Base-by-base conservation (phyloP, 2,797 vertebrate species). In the Sebastes trivittatus region DNA sequence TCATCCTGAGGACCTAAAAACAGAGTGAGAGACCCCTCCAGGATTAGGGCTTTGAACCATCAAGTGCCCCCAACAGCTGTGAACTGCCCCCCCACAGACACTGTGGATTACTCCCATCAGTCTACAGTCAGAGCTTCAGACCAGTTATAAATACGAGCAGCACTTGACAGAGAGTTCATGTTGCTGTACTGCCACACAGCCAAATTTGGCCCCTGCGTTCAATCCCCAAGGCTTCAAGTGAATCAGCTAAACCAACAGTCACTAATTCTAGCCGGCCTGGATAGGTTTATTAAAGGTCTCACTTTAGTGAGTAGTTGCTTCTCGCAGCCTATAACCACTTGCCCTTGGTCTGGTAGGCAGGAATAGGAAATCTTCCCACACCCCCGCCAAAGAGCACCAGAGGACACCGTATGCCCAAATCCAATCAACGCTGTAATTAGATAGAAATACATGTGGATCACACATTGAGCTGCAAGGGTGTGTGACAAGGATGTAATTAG, bases 181-280 rank as follows among this genome's bases (percentile, higher is more conserved):
- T 91, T 88, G 87, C 89, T 85, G n/a, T 46, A 11, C 88, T 87
- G 89, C 83, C 80, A 69, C 80, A 72, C 79, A 72, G 85, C 93
- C 92, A 95, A 95, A 94, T 95, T 93, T 94, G 94, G 91, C 85
- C 87, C 88, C 87, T 7, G 83, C 20, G 77, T 86, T 84, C 72
- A 87, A 80, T 90, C 85, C 88, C 78, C 0, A 20, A 66, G 80
- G 85, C 91, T 87, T 87, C 75, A 14, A 81, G 75, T 90, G 93
- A 95, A 93, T 95, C 94, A 93, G 80, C 91, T 92, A 94, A 94
- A 95, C 83, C 91, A 94, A 94, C 91, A 93, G 71, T 90, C 78
- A 83, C 83, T 93, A 84, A 93, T 94, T 95, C 94, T 88, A 89
- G 83, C 72, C 52, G 11, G 78, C 61, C 71, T 46, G 71, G 78